phyloP scores from a whole-genome alignment of 1,140 invertebrate genomes.

The Rhopalosiphum padi region DNA sequence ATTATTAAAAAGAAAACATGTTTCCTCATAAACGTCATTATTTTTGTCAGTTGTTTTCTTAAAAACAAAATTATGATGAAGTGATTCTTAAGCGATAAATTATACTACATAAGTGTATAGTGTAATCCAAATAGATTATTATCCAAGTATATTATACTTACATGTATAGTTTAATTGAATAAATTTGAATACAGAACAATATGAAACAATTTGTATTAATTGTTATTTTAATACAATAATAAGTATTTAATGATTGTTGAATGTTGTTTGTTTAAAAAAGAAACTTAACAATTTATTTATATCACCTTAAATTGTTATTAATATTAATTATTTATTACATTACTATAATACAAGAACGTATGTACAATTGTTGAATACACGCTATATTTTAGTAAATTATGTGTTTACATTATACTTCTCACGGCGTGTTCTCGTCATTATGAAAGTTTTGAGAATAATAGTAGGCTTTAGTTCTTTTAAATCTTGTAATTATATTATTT shows the following conservation, averaged over 20 bases:
- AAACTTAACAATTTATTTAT: too few relatives aligned
- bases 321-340: background rate
- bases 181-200: background rate
- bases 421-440: background rate
- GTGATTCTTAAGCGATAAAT: background rate
- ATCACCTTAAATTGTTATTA: background rate
- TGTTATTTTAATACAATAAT: background rate
- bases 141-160: background rate
- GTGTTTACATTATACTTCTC: background rate
- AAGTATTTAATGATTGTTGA: background rate
- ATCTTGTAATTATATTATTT: background rate
- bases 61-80: background rate
- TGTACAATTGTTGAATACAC: background rate
- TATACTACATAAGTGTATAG: background rate
- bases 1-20: conserved; percentile 5
- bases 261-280: background rate
- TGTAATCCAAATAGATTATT: background rate
- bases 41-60: background rate
- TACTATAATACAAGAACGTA: background rate
- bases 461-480: background rate
- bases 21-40: background rate
- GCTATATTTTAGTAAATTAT: background rate
- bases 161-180: background rate
- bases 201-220: background rate
- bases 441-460: background rate